These are phyloP conservation scores for Phoxinus phoxinus DNA, from an alignment of 2,113 vertebrate species.

Conservation along the genomic window DNA sequence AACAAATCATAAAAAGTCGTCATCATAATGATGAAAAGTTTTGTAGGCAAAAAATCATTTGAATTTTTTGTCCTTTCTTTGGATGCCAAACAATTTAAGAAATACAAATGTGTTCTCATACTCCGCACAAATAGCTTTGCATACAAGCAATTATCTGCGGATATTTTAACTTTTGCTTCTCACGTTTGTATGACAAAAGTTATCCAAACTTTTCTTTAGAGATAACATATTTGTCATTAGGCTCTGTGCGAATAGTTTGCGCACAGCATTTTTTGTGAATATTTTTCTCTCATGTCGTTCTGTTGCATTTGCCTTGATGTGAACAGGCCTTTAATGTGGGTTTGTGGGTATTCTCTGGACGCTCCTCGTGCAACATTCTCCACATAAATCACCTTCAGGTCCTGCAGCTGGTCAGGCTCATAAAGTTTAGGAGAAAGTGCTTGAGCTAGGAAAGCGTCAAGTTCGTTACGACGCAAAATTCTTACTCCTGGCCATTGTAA, in stretches of 20 bases:
- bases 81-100: too few species aligned
- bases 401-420: conserved; percentile 96
- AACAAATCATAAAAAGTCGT: not conserved
- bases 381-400: conserved; percentile 89
- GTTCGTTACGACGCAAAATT: conserved; percentile 94
- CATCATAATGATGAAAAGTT: too few species aligned
- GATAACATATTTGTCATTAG: not conserved
- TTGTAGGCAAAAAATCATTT: too few species aligned
- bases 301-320: not conserved
- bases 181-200: not conserved
- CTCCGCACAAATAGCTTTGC: not conserved
- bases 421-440: conserved; percentile 96
- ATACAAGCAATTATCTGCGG: not conserved
- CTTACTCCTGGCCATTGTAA: conserved; percentile 96
- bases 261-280: not conserved
- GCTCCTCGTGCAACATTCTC: conserved; percentile 61
- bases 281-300: not conserved
- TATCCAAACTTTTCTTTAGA: not conserved
- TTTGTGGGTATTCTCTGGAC: conserved; percentile 55
- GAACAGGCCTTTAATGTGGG: not conserved
- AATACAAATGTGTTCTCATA: not conserved
- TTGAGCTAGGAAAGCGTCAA: conserved; percentile 95
- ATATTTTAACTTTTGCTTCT: not conserved
- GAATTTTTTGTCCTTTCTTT: too few species aligned
- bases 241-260: not conserved